Conservation (phyloP, 2,113 vertebrate species). For the Propithecus coquereli region DNA sequence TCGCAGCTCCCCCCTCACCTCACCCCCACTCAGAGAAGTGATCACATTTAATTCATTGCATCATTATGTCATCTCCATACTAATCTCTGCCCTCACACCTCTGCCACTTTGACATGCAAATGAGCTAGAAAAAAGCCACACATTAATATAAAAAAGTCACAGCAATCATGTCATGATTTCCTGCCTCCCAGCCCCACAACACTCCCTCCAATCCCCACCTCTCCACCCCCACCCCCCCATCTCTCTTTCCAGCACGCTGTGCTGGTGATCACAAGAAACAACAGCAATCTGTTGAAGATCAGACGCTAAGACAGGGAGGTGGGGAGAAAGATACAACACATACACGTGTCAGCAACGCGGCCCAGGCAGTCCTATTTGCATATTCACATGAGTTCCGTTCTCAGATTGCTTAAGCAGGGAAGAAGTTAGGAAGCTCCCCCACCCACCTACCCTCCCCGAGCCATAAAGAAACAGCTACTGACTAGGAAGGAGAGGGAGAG, state of each 20-base stretch:
- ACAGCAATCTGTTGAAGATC: conserved; percentile 92
- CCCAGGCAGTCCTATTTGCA: conserved; percentile 81
- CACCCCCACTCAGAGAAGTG: conserved; percentile 80
- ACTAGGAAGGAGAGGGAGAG: not conserved
- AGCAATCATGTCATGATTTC: conserved; percentile 92
- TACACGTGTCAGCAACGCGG: conserved; percentile 88
- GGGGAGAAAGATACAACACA: conserved; percentile 79
- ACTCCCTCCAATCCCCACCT: conserved; percentile 80
- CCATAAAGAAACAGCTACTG: conserved; percentile 68
- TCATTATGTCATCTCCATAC: conserved; percentile 94
- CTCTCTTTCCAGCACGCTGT: conserved; percentile 85
- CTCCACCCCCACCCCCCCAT: conserved; percentile 36
- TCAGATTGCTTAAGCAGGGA: conserved; percentile 79
- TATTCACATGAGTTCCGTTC: conserved; percentile 83
- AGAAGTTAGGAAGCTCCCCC: conserved; percentile 77
- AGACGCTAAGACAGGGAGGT: conserved; percentile 84
- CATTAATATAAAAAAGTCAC: conserved; percentile 85
- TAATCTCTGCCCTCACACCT: conserved; percentile 91
- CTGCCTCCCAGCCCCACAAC: conserved; percentile 82
- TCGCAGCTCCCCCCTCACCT: not conserved
- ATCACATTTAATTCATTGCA: conserved; percentile 95
- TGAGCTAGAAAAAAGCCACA: conserved; percentile 84
- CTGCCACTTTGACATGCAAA: conserved; percentile 95
- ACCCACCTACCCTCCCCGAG: conserved; percentile 68
- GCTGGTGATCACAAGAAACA: conserved; percentile 88